Percentiles rank a stretch among this genome's conserved stretches.
phyloP scores from a whole-genome alignment of 2,797 vertebrate genomes.

The Harpagifer antarcticus region DNA sequence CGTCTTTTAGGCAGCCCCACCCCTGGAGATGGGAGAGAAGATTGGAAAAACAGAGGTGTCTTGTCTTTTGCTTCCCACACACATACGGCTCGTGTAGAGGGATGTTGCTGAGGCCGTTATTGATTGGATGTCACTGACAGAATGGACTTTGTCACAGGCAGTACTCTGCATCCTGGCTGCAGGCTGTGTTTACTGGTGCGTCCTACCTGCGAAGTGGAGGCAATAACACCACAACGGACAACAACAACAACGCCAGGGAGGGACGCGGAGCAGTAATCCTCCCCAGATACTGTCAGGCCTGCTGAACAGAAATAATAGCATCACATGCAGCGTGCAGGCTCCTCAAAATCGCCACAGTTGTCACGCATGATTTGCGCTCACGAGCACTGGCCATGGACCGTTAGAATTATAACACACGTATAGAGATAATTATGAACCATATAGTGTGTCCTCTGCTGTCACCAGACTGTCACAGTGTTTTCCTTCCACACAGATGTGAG shows the following conservation, averaged over 20 bases:
- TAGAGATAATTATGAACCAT: slow-evolving; percentile 59
- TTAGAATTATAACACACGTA: slow-evolving; percentile 53
- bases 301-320: slow-evolving; percentile 66
- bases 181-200: slow-evolving; percentile 69
- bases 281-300: slow-evolving; percentile 54
- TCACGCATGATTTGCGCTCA: slow-evolving; percentile 57
- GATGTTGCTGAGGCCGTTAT: slow-evolving; percentile 54
- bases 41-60: slow-evolving; percentile 36
- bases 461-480: neutral
- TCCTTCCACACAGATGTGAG: slow-evolving; percentile 31
- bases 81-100: slow-evolving; percentile 11
- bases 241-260: slow-evolving; percentile 32
- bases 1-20: slow-evolving; percentile 24
- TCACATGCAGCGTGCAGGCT: slow-evolving; percentile 11
- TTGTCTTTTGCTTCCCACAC: slow-evolving; percentile 49
- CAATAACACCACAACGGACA: slow-evolving; percentile 14
- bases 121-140: slow-evolving; percentile 70
- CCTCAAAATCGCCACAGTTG: slow-evolving; percentile 33
- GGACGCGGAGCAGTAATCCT: slow-evolving; percentile 63
- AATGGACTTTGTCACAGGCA: slow-evolving; percentile 70
- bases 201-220: slow-evolving; percentile 46
- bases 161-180: slow-evolving; percentile 45
- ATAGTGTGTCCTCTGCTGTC: slow-evolving; percentile 53
- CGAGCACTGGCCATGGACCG: slow-evolving; percentile 20
- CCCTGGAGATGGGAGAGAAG: slow-evolving; percentile 31